Percentiles rank a stretch among this genome's conserved stretches.
Evolutionary conservation across 2,113 vertebrate genomes (phyloP).

Genomic region (Neogobius melanostomus): DNA sequence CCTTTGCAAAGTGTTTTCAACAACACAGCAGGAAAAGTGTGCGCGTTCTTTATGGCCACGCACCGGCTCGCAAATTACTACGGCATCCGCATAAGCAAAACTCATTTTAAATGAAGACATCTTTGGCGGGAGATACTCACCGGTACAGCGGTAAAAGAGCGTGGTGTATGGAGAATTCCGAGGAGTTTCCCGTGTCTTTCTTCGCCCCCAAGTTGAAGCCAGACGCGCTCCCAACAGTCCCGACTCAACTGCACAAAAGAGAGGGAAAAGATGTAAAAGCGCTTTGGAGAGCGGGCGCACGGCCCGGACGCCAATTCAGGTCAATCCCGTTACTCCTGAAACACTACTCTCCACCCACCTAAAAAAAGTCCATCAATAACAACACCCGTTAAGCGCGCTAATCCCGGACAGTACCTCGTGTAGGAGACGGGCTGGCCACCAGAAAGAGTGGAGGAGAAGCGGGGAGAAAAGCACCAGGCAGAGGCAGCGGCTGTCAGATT

Average conservation of each 20-base stretch:
- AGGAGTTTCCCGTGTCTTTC: constrained; percentile 73
- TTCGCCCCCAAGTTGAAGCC: constrained; percentile 71
- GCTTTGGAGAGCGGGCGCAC: constrained; percentile 29
- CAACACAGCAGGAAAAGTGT: background rate
- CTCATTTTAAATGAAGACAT: constrained; percentile 5
- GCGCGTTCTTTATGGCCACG: background rate
- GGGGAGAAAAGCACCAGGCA: constrained; percentile 26
- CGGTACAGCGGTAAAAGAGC: constrained; percentile 48
- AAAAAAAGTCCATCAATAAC: constrained; percentile 59
- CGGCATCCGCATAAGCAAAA: background rate
- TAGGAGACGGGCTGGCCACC: constrained; percentile 51
- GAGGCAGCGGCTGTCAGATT: constrained; percentile 67
- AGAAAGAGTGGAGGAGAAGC: constrained; percentile 32
- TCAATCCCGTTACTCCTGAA: constrained; percentile 28
- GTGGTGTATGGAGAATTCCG: constrained; percentile 73
- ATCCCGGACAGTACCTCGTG: constrained; percentile 48
- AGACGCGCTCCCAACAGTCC: constrained; percentile 65
- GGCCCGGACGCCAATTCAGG: constrained; percentile 56
- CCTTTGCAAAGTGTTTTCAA: background rate
- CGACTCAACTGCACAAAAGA: constrained; percentile 51
- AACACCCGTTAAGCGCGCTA: constrained; percentile 42
- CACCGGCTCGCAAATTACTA: background rate
- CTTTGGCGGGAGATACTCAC: constrained; percentile 53
- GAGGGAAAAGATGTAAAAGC: constrained; percentile 26
- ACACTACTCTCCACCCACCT: constrained; percentile 9